phyloP scores from a whole-genome alignment of 2,113 vertebrate species.

The Siphamia tubifer region DNA sequence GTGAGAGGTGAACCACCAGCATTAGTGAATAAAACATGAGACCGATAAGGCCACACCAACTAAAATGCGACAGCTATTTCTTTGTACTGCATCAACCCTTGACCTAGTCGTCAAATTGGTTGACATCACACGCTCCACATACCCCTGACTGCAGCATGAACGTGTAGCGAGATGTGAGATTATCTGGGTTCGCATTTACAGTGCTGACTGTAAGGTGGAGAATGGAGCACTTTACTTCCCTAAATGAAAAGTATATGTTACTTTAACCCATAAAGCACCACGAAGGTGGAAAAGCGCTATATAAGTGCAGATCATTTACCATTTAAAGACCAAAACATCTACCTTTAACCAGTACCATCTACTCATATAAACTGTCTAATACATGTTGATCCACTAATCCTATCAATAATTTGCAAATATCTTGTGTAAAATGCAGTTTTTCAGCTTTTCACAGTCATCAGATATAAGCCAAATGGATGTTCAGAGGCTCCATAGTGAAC shows the following conservation, averaged over 20 bases:
- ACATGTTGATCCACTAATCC: no score
- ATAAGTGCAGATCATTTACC: no score
- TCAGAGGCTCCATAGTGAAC: no score
- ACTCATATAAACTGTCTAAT: no score
- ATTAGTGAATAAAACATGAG: conserved; percentile 58
- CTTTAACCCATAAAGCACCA: no score
- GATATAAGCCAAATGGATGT: no score
- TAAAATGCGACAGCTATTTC: conserved; percentile 48
- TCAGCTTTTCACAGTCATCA: no score
- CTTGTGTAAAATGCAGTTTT: no score
- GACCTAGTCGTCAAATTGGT: conserved; percentile 39
- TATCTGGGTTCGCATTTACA: conserved; percentile 10
- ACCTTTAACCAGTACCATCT: no score
- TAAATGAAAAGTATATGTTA: neutral
- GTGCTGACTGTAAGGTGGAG: neutral
- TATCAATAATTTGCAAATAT: no score
- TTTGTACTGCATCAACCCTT: conserved; percentile 48
- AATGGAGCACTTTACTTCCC: conserved; percentile 1
- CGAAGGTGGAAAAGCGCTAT: no score
- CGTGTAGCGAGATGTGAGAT: conserved; percentile 22
- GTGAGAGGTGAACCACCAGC: conserved; percentile 17
- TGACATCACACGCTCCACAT: conserved; percentile 23
- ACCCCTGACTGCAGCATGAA: conserved; percentile 20
- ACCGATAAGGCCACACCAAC: neutral
- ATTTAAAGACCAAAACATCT: no score